A percentile compares a stretch with the other conserved stretches of the same genome.
These are phyloP conservation scores for Creontiades dilutus DNA, from an alignment of 2,888 invertebrate genomes.

Conservation along the genomic window DNA sequence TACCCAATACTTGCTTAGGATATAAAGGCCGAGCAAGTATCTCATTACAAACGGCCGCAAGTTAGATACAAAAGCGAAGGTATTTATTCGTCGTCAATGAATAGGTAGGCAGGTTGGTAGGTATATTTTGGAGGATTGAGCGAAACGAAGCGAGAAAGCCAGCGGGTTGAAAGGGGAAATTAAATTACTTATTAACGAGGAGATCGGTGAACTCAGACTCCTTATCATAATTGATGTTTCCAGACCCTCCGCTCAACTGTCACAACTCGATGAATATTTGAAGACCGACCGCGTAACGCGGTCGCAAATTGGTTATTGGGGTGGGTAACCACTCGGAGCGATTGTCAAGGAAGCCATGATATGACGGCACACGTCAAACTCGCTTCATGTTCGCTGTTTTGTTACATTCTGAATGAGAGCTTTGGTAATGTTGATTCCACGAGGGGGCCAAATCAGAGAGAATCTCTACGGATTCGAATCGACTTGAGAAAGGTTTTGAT, in stretches of 20 bases:
- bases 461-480: too few species aligned
- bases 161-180: background rate
- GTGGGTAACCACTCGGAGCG: background rate
- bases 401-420: too few species aligned
- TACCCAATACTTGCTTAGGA: too few species aligned
- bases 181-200: slow-evolving; percentile 14
- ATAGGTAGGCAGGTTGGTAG: background rate
- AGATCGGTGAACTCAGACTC: slow-evolving; percentile 25
- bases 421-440: too few species aligned
- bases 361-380: too few species aligned
- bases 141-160: slow-evolving; percentile 13
- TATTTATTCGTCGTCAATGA: background rate
- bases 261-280: slow-evolving; percentile 32
- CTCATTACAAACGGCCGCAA: too few species aligned
- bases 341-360: too few species aligned
- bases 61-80: background rate
- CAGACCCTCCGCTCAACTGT: background rate
- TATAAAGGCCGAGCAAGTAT: too few species aligned
- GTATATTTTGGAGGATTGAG: background rate
- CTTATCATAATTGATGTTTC: slow-evolving; percentile 35
- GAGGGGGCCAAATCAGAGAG: too few species aligned
- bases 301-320: background rate
- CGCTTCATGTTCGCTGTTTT: too few species aligned
- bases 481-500: too few species aligned
- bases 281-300: background rate